Base-by-base conservation (phyloP, 2,797 vertebrate species). In the Furcifer pardalis region DNA sequence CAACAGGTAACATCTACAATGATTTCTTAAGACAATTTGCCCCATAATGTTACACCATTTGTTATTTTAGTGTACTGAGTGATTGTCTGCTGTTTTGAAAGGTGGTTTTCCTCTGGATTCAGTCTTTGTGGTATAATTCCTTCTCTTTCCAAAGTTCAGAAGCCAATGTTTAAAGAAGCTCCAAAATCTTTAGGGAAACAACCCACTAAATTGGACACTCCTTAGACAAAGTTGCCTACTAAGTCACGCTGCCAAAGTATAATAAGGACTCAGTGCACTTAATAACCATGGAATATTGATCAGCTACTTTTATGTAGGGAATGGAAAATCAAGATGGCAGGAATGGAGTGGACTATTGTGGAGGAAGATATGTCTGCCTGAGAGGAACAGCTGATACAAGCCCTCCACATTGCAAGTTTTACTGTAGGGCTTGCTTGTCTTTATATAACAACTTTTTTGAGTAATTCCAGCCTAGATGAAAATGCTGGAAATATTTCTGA, bases 401-500 rank as follows among this genome's bases (percentile, higher is more conserved):
- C 35, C 6, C 52, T 49, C 32, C 10, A 59, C 23, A 12, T 17
- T 40, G 37, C 37, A 62, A 44, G 25, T 23, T 62, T 42, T 60
- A 15, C 25, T 49, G n/a, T 2, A 75, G 7, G 23, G 15, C 42
- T 37, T n/a, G 23, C 10, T 5, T 10, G 13, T 30, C 52, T 4
- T 30, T 56, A 59, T 77, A 40, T 25, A 77, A 7, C 35, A 30
- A 21, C 15, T 69, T 69, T 69, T 21, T 65, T 25, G 62, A 42
- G 25, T 30, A 17, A 80, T 56, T 69, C 46, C 27, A 49, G 23
- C 44, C 52, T 82, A 49, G 1, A 76, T 87, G 76, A 75, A 71
- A 35, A 73, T 8, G 30, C 52, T 46, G 83, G 81, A 77, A 79
- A 76, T 69, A 56, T 84, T 88, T 83, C 77, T 5, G 7, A 73